Evolutionary conservation across 2,113 vertebrate genomes (phyloP), one percentile per base, ranked within the genome.

Genomic region (Salvator merianae): DNA sequence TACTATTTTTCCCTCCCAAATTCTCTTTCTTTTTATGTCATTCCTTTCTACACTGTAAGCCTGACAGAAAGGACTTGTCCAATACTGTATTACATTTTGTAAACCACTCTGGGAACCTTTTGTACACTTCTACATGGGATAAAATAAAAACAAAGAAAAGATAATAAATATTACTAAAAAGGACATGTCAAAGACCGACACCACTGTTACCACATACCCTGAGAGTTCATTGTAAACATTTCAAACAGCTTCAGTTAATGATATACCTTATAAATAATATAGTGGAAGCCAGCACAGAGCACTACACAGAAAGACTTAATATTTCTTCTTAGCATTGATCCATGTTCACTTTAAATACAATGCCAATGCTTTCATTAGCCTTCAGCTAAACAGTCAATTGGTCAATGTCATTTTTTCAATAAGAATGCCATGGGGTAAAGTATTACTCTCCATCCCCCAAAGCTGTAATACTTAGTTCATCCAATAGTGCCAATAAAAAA

Each of bases 341-440:
- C 66, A 65, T 12, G 40, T 53, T 43, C 66, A 78, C 40, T 72
- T 72, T 86, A 77, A 77, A 65, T 38, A 63, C 32, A 62, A 77
- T 77, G 24, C 40, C 73, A 65, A 82, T 50, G 24, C 66, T 77
- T 77, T n/a, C 73, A 36, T 77, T 71, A 86, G 9, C 73, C 65
- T 86, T 62, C 79, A n/a, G 7, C 22, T 40, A 30, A 66, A n/a
- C 9, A 40, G 71, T 68, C 32, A 75, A 40, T 7, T 73, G 32
- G 36, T 53, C 38, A 75, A 84, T 38, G n/a, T 14, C 13, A 63
- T 22, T 74, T 26, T 55, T 68, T 62, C 68, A 71, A 8, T 53
- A 62, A 62, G 20, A 79, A 13, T 59, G 4, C 9, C 47, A 70
- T 30, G 18, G 8, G 7, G 7, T 69, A 55, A 14, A 28, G 9